Evolutionary conservation across 35 echinoderm and acorn worm species (phyloP), one percentile per base, ranked within the genome.

Genomic region (Chiridota heheva): DNA sequence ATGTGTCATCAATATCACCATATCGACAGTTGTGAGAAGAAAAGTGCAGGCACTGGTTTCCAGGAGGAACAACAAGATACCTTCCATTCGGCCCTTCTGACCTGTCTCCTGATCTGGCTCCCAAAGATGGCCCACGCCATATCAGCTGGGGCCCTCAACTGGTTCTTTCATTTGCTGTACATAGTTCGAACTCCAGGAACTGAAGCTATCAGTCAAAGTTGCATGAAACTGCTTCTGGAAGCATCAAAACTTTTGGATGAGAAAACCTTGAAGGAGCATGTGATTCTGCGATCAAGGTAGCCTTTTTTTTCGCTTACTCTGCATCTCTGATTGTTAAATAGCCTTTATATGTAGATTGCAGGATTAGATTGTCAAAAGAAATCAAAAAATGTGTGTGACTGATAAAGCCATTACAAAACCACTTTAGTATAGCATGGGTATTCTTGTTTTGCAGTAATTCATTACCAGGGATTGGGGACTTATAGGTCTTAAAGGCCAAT

Each of bases 121-220:
- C 82, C 87, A 16, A 67, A 59, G 1, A 40, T 90, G n/a, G 63
- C 83, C 7, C 58, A 47, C 48, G 76, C 75, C 29, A 67, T 63
- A 20, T 96, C 92, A 18, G 81, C 92, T 70, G 92, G 92, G 36
- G 84, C 92, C 36, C 58, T 96, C 5, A 62, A 87, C 28, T 96
- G 92, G 92, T 90, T 90, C 88, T 96, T 96, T 49, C 30, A 71
- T 33, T 53, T 96, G 38, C 76, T 91, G 18, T 69, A 80, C 7
- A 36, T 91, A 61, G 87, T 96, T 51, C 90, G 86, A 79, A 72
- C 90, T 36, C 29, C 78, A 15, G 86, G 92, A 67, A 43, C 73
- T 46, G 89, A 89, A 32, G 70, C 73, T 26, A 87, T 85, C 35
- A 79, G 85, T 26, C 65, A 86, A 29, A 77, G 73, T 8, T 98